Base-by-base conservation (phyloP, 2,888 invertebrate genomes). In the Blastobasis adustella region DNA sequence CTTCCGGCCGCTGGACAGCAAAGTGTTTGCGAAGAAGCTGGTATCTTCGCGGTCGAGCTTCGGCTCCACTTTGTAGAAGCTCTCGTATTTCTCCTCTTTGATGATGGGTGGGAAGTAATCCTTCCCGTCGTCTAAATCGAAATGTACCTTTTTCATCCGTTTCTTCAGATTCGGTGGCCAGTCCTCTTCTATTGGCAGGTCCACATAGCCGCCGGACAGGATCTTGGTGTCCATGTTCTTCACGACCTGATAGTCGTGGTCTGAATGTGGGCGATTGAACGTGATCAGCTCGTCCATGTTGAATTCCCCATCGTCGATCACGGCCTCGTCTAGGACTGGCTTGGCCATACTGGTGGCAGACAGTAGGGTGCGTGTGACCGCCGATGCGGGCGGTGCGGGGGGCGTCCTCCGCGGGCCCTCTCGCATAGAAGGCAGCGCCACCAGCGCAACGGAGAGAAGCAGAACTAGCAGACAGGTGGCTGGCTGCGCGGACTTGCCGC, bases 401-500 rank as follows among this genome's bases (percentile, higher is more conserved):
- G 53, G 63, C 68, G 64, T 65, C 55, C 64, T 67, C 61, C 75
- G 60, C 45, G 67, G 64, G 58, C 74, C 88, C 60, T 73, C 89
- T 52, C 92, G 89, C 76, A 94, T 79, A 61, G 93, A 94, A 5
- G 97, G 97, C 51, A 96, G 90, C 55, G 96, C 93, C 55, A 97
- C 93, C 56, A 97, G 89, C 45, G 96, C 95, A 60, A 96, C 92
- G 0, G 96, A 96, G 59, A 97, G 88, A 60, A 97, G 82, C 54
- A 97, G 89, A 49, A 97, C 96, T 89, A 96, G 91, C 43, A 97
- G 90, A 73, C 96, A 96, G 5, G 97, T 96, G 10, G 95, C 94
- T 0, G 96, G 95, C 70, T 95, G 96, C 6, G 95, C 93, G 0
- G 81, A 71, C 66, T 90, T 90, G 55, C 76, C 69, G 41, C 62